A percentile compares a stretch with the other conserved stretches of the same genome.
Evolutionary conservation across 1,140 invertebrate genomes (phyloP).

Genomic region (Penaeus vannamei): DNA sequence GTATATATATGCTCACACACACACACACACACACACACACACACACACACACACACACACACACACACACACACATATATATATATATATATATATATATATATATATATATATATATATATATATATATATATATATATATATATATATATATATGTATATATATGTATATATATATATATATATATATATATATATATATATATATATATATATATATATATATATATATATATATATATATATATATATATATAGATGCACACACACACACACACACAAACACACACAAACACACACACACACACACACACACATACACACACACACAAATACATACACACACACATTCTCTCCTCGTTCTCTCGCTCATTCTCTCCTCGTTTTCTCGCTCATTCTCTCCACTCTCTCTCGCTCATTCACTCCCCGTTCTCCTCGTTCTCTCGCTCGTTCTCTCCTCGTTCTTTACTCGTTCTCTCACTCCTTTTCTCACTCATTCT

Average conservation of each 20-base stretch:
- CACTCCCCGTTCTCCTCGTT: too few species aligned
- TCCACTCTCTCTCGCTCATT: neutral
- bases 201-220: conserved; percentile 16
- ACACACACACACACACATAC: too few species aligned
- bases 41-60: conserved; percentile 11
- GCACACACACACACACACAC: too few species aligned
- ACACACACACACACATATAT: conserved; percentile 12
- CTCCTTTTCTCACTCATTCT: too few species aligned
- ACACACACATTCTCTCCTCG: too few species aligned
- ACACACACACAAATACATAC: too few species aligned
- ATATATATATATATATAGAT: too few species aligned
- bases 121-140: conserved; percentile 16
- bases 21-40: conserved; percentile 11
- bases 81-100: conserved; percentile 16
- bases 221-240: conserved; percentile 9
- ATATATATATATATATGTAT: conserved; percentile 14
- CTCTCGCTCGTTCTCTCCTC: too few species aligned
- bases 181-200: conserved; percentile 16
- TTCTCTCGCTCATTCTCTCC: too few species aligned
- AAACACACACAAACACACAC: too few species aligned
- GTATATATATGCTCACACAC: too few species aligned
- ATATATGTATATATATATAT: conserved; percentile 16
- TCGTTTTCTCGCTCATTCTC: neutral
- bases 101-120: conserved; percentile 5
- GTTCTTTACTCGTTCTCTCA: too few species aligned